phyloP scores from a whole-genome alignment of 2,113 vertebrate species.

The Calyptomena viridis region DNA sequence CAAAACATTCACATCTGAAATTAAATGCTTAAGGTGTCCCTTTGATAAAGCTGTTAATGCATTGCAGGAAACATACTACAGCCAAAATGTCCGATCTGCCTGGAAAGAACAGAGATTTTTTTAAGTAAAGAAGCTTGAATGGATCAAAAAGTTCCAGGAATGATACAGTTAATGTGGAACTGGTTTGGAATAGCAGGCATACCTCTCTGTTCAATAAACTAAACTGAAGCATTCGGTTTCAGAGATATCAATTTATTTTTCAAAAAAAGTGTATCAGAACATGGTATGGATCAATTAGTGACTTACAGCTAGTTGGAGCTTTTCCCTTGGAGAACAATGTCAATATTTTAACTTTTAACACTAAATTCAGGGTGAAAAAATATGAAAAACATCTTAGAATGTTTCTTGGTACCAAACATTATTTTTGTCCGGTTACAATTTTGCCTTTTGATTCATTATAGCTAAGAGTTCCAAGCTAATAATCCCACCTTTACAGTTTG shows the following conservation, averaged over 20 bases:
- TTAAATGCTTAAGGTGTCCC: not conserved
- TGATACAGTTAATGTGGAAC: not conserved
- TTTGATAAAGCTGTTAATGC: conserved; percentile 15
- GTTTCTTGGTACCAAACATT: not conserved
- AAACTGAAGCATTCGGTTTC: not conserved
- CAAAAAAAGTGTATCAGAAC: not conserved
- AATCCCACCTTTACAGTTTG: not conserved
- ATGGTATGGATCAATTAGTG: not conserved
- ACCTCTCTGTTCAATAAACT: not conserved
- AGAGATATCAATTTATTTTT: not conserved
- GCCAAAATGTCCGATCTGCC: not conserved
- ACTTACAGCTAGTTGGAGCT: not conserved
- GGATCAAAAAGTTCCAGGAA: not conserved
- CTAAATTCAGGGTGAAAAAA: not conserved
- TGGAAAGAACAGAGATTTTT: not conserved
- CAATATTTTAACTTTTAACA: not conserved
- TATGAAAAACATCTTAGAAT: not conserved
- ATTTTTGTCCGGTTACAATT: not conserved
- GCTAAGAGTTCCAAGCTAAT: not conserved
- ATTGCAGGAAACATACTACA: not conserved
- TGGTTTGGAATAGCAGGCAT: not conserved
- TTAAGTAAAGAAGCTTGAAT: not conserved
- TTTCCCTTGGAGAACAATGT: not conserved
- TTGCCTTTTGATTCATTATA: not conserved
- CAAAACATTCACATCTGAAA: not conserved